phyloP scores from a whole-genome alignment of 2,113 vertebrate genomes.

The Lepus timidus region DNA sequence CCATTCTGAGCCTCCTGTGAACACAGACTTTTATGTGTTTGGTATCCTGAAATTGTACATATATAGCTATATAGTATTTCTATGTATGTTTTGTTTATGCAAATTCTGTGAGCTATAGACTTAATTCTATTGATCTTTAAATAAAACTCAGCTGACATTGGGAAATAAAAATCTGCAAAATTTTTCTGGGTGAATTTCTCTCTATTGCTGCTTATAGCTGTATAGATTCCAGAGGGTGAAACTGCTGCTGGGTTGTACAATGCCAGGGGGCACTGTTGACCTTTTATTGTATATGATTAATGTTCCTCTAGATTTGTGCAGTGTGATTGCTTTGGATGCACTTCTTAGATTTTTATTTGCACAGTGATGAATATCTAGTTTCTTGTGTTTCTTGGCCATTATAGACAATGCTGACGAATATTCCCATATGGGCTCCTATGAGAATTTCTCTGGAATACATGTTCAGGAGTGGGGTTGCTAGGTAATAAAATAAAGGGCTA shows the following conservation, averaged over 20 bases:
- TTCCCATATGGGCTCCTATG: fast-evolving
- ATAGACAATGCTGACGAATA: not conserved
- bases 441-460: not conserved
- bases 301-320: not conserved
- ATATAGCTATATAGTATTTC: not conserved
- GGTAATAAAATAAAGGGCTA: not conserved
- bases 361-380: not conserved
- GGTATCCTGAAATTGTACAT: not conserved
- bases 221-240: not conserved
- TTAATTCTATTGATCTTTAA: not conserved
- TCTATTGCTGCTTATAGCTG: not conserved
- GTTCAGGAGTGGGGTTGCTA: not conserved
- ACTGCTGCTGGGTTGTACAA: not conserved
- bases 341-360: not conserved
- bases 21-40: not conserved
- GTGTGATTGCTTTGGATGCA: not conserved
- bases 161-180: not conserved
- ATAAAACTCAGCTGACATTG: no score
- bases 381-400: not conserved
- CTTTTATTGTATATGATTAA: not conserved
- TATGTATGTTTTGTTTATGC: not conserved
- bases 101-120: not conserved
- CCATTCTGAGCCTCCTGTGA: not conserved
- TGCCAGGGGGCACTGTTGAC: not conserved
- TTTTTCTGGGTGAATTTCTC: not conserved